These are phyloP conservation scores for Chrysocyon brachyurus DNA, from an alignment of 2,797 vertebrate species.

Conservation along the genomic window DNA sequence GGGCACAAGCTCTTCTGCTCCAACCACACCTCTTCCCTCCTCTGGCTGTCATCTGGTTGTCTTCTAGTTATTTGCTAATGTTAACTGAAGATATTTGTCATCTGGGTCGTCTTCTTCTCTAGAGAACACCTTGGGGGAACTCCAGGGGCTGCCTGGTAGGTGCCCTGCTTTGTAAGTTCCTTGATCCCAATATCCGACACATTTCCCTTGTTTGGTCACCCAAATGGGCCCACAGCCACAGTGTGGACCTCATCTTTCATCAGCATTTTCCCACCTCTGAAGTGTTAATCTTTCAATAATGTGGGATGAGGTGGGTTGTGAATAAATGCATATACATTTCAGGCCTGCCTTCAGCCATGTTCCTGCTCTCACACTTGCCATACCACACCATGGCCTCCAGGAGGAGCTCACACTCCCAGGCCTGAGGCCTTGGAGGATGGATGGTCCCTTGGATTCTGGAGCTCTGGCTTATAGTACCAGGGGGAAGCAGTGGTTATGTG, in stretches of 20 bases:
- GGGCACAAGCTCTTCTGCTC: not conserved
- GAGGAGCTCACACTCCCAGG: not conserved
- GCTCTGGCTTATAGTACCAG: not conserved
- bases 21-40: not conserved
- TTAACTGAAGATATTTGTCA: not conserved
- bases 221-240: no score
- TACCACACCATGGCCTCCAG: not conserved
- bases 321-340: not conserved
- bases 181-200: not conserved
- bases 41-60: not conserved
- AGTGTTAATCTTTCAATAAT: not conserved
- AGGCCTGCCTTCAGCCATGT: not conserved
- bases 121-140: not conserved
- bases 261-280: not conserved
- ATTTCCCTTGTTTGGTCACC: not conserved
- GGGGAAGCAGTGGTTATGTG: not conserved
- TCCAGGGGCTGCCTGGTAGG: not conserved
- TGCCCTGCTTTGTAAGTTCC: not conserved
- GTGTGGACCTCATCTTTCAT: not conserved
- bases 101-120: not conserved
- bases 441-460: fast-evolving
- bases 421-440: no score
- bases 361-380: not conserved
- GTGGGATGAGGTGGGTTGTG: not conserved
- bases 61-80: not conserved